A percentile compares a stretch with the other conserved stretches of the same genome.
Conservation (phyloP, 2,797 vertebrate genomes). For the Chelon auratus region DNA sequence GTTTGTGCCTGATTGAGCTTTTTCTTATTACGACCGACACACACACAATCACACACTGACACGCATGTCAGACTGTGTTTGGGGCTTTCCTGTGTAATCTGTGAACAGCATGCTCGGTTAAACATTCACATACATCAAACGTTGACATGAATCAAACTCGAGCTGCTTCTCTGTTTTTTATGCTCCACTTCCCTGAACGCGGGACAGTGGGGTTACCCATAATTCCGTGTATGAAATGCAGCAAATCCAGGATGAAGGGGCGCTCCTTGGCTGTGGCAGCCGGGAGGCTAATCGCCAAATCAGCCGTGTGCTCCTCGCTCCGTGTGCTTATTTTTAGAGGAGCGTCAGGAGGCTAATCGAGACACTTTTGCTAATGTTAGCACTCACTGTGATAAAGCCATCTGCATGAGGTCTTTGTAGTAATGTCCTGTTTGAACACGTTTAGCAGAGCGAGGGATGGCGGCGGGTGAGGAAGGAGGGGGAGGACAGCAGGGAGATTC, state of each 20-base stretch:
- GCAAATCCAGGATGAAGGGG: conserved; percentile 49
- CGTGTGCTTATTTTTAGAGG: conserved; percentile 77
- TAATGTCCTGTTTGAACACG: conserved; percentile 22
- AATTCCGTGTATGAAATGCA: conserved; percentile 63
- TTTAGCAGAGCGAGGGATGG: conserved; percentile 28
- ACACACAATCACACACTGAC: background rate
- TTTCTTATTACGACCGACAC: conserved; percentile 9
- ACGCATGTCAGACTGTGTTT: conserved; percentile 13
- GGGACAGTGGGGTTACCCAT: conserved; percentile 53
- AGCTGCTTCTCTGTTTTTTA: conserved; percentile 36
- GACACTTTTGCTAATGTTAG: conserved; percentile 69
- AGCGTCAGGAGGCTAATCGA: conserved; percentile 58
- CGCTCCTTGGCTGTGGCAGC: conserved; percentile 45
- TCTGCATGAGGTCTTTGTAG: conserved; percentile 34
- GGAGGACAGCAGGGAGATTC: conserved; percentile 24
- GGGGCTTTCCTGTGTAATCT: conserved; percentile 44
- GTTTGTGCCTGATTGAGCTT: conserved; percentile 43
- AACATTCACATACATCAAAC: conserved; percentile 65
- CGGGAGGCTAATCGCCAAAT: conserved; percentile 69
- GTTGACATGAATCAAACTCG: conserved; percentile 61
- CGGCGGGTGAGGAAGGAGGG: background rate
- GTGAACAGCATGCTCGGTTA: conserved; percentile 49
- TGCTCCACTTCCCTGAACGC: conserved; percentile 47
- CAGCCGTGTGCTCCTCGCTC: conserved; percentile 62
- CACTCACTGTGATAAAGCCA: conserved; percentile 35